Evolutionary conservation across 1,140 invertebrate species (phyloP), one percentile per base, ranked within the genome.

Genomic region (Drosophila athabasca): DNA sequence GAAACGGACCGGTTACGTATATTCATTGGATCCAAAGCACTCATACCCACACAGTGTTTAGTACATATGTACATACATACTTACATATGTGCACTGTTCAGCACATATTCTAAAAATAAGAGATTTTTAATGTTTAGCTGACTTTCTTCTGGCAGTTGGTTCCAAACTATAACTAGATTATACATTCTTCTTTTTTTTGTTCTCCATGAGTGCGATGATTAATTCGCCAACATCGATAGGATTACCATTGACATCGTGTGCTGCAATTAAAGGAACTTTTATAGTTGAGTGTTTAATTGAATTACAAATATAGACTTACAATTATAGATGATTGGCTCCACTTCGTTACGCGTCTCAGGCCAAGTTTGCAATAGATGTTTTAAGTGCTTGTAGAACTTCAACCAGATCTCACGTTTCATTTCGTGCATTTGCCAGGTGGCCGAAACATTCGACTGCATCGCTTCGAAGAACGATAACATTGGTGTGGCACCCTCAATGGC

Each of bases 401-500:
- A 59, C 72, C 89, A 78, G 9, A 91, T 90, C 60, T 91, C 90
- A 9, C 88, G 73, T 62, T 87, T 70, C 57, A 91, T 71, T 57
- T 87, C 84, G 1, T 43, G 31, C 81, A 91, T 90, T 58, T 91
- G 51, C 74, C 71, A 74, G 1, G 87, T 90, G 5, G 60, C 53
- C 3, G 90, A 81, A 1, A 62, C 7, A 17, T 72, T 57, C 15
- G 61, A 83, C 55, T 93, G 62, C n/a, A 93, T 76, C 31, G 94
- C 93, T 22, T 93, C 92, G 58, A 93, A 92, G 61, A 94, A 93
- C 13, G 95, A 95, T 69, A 94, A 76, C 52, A 95, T 81, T 2
- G 95, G 94, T 13, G 95, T 94, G 2, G 95, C 95, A 58, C 95
- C 95, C 91, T 95, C 95, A 6, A 92, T 92, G 0, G 92, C 92